Evolutionary conservation across 2,888 invertebrate species (phyloP), one percentile per base, ranked within the genome.

Genomic region (Helicoverpa assulta): DNA sequence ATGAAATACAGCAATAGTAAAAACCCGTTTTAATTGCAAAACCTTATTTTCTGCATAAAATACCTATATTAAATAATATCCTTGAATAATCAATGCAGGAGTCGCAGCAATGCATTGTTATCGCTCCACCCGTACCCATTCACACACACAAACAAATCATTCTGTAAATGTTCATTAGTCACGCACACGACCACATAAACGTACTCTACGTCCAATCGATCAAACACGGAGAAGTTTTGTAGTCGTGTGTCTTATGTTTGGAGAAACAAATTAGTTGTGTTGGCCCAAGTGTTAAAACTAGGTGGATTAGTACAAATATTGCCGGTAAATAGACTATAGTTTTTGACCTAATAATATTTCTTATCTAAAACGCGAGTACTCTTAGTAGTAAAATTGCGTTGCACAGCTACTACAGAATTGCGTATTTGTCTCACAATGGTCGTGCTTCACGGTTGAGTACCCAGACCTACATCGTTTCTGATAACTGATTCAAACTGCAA

Each of bases 221-320:
- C 63, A 61, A 76, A 52, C 54, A 71, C 10, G 21, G 43, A 61
- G 29, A 56, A 21, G 29, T 58, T 65, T 65, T 50, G 64, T 19
- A 56, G 54, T n/a, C 64, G 64, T 65, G 70, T 75, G 60, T 51
- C 53, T 59, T 58, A 69, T 76, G 51, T 76, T 79, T 76, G 52
- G 52, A 54, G 26, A 64, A 58, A 79, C 52, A 50, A 61, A 75
- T 69, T 60, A 61, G 69, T 57, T 60, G 57, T 68, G 21, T 68
- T 79, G 56, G 64, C 63, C 40, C 76, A 76, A 64, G 63, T 80
- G 75, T 74, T 40, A 14, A 43, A 74, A 74, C 40, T 67, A n/a
- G 67, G n/a, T 21, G 29, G 56, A 53, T 55, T 1, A 57, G 29
- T 61, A 51, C 51, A 18, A 61, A 67, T 57, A 74, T 21, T 57